Evolutionary conservation across 2,797 vertebrate genomes (phyloP), one percentile per base, ranked within the genome.

Genomic region (Oryzias dopingdopingensis): DNA sequence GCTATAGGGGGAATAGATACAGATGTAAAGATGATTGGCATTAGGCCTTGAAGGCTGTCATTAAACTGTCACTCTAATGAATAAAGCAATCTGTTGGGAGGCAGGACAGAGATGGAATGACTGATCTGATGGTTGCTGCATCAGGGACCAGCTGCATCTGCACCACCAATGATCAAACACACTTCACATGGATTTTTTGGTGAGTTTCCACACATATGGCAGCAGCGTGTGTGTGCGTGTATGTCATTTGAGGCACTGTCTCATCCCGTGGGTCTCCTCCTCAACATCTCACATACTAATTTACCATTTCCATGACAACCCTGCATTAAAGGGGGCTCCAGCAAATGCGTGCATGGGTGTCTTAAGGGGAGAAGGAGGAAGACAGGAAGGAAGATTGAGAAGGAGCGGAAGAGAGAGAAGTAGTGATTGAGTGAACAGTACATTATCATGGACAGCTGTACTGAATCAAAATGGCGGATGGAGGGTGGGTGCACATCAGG

Each of bases 391-490:
- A 58, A 62, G 78, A 83, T 74, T 62, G 77, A 74, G 69, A 79
- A 72, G 62, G 72, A 82, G 67, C 63, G 67, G 4, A 55, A 79
- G 81, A 52, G 77, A 79, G 64, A 77, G 77, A 83, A 77, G 76
- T 80, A 83, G 81, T 89, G 88, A 89, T 89, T 87, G 89, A 89
- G 86, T 84, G 89, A 89, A 87, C 84, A 85, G 81, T 89, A 89
- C 88, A 89, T 90, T 87, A 89, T 89, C 86, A 87, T 83, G 86
- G 89, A 89, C 88, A 89, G 88, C 86, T 91, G 88, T 87, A 88
- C 88, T 90, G 89, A 92, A 91, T 90, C 91, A 92, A 92, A 92
- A 91, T 90, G 88, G 89, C 83, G 84, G 88, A 86, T 83, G 75
- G 85, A 86, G 84, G 86, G 78, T 80, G 77, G 82, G 82, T 83